Evolutionary conservation across 2,113 vertebrate species (phyloP).

Genomic region (Centropristis striata): DNA sequence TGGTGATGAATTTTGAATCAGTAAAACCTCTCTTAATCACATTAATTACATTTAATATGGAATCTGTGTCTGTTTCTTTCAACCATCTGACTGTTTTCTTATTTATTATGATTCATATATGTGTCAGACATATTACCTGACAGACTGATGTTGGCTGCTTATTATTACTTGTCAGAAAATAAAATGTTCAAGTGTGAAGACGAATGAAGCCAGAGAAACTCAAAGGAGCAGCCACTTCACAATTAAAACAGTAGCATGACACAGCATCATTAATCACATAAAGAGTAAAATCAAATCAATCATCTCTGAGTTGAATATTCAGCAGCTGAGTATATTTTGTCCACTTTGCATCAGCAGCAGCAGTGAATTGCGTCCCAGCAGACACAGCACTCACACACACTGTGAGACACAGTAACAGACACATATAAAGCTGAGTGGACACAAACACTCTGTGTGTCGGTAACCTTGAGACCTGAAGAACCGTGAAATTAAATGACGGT

Average conservation of each 20-base stretch:
- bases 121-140: too few relatives aligned
- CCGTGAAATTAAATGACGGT: too few relatives aligned
- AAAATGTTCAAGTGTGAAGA: too few relatives aligned
- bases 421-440: too few relatives aligned
- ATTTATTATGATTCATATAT: too few relatives aligned
- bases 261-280: background rate
- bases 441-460: too few relatives aligned
- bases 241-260: background rate
- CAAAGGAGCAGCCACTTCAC: too few relatives aligned
- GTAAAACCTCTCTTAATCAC: background rate
- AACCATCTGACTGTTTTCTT: background rate
- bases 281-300: background rate
- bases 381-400: background rate
- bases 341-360: background rate
- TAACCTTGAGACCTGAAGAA: too few relatives aligned
- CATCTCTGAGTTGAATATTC: slow-evolving; percentile 3
- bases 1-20: background rate
- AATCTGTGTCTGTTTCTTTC: background rate
- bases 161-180: too few relatives aligned
- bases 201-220: too few relatives aligned
- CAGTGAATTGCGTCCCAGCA: background rate
- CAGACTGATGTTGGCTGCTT: too few relatives aligned
- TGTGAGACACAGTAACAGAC: too few relatives aligned
- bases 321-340: background rate
- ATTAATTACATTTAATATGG: background rate